Conservation (phyloP, 2,797 vertebrate genomes). For the Microctenopoma stevenorrisi region DNA sequence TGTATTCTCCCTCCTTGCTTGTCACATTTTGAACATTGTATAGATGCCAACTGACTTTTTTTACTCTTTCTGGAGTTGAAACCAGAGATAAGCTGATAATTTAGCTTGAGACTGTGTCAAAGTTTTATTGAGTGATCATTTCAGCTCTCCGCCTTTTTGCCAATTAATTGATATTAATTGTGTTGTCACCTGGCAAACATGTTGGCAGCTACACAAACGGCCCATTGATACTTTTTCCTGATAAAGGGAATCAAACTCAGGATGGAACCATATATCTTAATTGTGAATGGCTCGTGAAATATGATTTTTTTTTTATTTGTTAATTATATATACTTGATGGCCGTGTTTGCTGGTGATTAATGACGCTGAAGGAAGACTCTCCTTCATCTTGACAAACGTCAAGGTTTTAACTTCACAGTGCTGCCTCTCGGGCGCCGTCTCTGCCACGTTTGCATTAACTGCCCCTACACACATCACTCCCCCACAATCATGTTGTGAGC, state of each 20-base stretch:
- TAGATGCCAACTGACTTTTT: too few relatives aligned
- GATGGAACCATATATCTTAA: conserved; percentile 7
- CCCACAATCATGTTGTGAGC: background rate
- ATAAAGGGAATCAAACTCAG: background rate
- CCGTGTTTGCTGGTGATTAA: conserved; percentile 56
- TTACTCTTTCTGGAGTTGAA: too few relatives aligned
- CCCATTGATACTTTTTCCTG: background rate
- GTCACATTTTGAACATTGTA: conserved; percentile 39
- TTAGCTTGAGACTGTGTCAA: too few relatives aligned
- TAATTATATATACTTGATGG: conserved; percentile 35
- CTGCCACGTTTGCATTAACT: background rate
- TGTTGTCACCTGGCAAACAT: background rate
- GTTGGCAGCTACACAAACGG: too few relatives aligned
- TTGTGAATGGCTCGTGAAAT: conserved; percentile 21
- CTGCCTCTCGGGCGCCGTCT: conserved; percentile 23
- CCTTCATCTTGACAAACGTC: conserved; percentile 53
- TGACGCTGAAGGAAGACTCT: conserved; percentile 27
- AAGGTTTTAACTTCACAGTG: conserved; percentile 18
- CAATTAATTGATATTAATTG: conserved; percentile 4
- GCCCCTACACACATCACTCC: background rate
- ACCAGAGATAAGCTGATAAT: too few relatives aligned
- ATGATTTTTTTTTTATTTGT: conserved; percentile 3
- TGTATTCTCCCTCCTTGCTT: conserved; percentile 32
- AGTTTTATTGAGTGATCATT: too few relatives aligned
- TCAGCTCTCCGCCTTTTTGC: background rate